Percentiles rank a stretch among this genome's conserved stretches.
phyloP scores from a whole-genome alignment of 2,113 vertebrate genomes.

The Rattus norvegicus region GRCr8 NC_086027.1:46663001-46663500 shows the following conservation, averaged over 20 bases:
- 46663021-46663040: background rate
- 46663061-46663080: background rate
- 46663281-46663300: background rate
- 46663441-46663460: background rate
- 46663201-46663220: background rate
- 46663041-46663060: background rate
- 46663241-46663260: background rate
- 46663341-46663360: background rate
- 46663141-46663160: background rate
- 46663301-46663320: accelerated
- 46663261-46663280: background rate
- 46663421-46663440: background rate
- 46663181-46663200: background rate
- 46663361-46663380: background rate
- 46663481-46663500: background rate
- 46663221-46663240: slow-evolving; percentile 24
- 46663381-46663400: background rate
- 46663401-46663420: background rate
- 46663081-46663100: background rate
- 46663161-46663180: background rate
- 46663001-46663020: background rate
- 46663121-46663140: background rate
- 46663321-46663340: background rate
- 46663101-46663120: background rate
- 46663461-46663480: background rate